Evolutionary conservation across 2,797 vertebrate species (phyloP).

Genomic region (Ataeniobius toweri): DNA sequence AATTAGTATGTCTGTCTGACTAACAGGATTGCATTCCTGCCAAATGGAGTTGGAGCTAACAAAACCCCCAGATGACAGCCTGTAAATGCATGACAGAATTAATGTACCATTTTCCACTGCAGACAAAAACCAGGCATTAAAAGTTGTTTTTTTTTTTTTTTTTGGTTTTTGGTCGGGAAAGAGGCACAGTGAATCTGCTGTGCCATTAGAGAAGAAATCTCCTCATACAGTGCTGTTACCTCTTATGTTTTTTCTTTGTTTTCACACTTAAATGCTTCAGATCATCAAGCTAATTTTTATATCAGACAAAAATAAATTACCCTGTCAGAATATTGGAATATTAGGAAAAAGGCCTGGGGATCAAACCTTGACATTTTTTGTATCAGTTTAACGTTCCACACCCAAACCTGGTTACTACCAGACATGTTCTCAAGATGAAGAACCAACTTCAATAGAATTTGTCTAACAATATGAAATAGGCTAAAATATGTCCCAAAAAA

Average conservation of each 20-base stretch:
- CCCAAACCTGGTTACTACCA: not conserved
- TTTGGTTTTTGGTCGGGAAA: not conserved
- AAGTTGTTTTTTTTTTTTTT: too few species aligned
- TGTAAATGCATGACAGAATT: conserved; percentile 1
- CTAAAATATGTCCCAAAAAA: not conserved
- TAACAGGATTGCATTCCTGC: conserved; percentile 3
- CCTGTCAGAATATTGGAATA: too few species aligned
- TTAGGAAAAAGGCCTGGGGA: too few species aligned
- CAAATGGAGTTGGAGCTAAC: conserved; percentile 5
- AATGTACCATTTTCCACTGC: not conserved
- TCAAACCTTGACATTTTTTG: not conserved
- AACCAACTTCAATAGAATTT: not conserved
- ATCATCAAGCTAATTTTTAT: not conserved
- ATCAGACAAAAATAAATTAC: not conserved
- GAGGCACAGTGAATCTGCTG: not conserved
- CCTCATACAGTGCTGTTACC: not conserved
- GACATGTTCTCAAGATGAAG: not conserved
- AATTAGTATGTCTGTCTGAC: conserved; percentile 3
- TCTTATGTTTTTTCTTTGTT: not conserved
- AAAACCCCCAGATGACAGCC: not conserved
- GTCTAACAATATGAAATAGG: not conserved
- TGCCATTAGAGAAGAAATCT: not conserved
- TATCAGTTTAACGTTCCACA: not conserved
- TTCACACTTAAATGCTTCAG: not conserved
- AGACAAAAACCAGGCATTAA: not conserved